Conservation (phyloP, 2,888 invertebrate genomes). For the Drosophila kuntzei region DNA sequence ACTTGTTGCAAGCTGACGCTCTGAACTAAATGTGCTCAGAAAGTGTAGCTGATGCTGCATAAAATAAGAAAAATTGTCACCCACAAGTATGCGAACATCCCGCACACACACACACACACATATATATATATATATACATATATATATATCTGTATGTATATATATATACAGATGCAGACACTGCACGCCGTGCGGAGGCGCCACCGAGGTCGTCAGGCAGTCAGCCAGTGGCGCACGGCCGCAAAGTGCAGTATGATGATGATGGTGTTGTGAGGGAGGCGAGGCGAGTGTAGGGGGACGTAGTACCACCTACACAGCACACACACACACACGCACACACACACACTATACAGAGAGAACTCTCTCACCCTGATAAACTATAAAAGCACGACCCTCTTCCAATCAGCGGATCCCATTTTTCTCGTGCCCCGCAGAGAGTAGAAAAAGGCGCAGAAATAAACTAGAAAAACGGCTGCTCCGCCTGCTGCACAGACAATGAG, state of each 20-base stretch:
- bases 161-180: not conserved
- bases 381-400: slow-evolving; percentile 74
- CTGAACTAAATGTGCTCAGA: slow-evolving; percentile 15
- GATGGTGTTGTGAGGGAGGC: not conserved
- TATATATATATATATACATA: not conserved
- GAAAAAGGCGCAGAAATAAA: slow-evolving; percentile 72
- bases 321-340: not conserved
- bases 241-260: slow-evolving; percentile 65
- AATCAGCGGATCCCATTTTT: slow-evolving; percentile 78
- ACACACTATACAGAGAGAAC: not conserved
- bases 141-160: too few relatives aligned
- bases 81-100: slow-evolving; percentile 58
- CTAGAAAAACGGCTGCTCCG: slow-evolving; percentile 82
- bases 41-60: slow-evolving; percentile 50
- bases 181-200: slow-evolving; percentile 40
- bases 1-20: not conserved
- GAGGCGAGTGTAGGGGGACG: not conserved
- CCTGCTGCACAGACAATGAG: slow-evolving; percentile 63
- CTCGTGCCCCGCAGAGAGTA: slow-evolving; percentile 49
- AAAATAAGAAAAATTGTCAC: slow-evolving; percentile 69
- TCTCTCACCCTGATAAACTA: slow-evolving; percentile 60
- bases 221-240: slow-evolving; percentile 73
- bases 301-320: slow-evolving; percentile 35
- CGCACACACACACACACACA: not conserved
- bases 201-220: slow-evolving; percentile 51